Conservation (phyloP, 1,140 invertebrate species). For the Oreohelix idahoensis region DNA sequence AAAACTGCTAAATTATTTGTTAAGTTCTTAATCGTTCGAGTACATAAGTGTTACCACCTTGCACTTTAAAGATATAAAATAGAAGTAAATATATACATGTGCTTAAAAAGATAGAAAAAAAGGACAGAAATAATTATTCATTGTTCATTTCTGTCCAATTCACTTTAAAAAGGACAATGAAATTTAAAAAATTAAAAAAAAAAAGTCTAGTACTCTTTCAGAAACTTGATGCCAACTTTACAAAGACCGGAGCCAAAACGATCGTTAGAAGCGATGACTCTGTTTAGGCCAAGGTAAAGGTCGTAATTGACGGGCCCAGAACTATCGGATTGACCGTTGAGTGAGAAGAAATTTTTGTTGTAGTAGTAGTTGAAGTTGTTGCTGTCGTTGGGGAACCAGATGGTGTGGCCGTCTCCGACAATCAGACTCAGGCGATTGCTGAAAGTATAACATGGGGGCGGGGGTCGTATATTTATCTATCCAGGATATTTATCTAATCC, state of each 20-base stretch:
- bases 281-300: conserved; percentile 29
- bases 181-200: no score
- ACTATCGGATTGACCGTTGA: background rate
- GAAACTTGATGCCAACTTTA: conserved; percentile 14
- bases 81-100: no score
- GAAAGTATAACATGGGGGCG: background rate
- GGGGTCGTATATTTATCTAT: no score
- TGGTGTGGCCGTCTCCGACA: background rate
- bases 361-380: background rate
- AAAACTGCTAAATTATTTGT: no score
- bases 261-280: background rate
- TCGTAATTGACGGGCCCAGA: conserved; percentile 25
- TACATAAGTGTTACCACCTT: no score
- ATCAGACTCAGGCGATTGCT: background rate
- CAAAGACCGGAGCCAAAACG: background rate
- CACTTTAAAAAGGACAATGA: no score
- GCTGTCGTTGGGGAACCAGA: background rate
- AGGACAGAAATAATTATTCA: no score
- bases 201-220: background rate
- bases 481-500: no score
- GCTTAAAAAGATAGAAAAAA: no score
- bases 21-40: no score
- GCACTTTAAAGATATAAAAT: no score
- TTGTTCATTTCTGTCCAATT: no score
- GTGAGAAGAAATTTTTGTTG: background rate